Evolutionary conservation across 2,888 invertebrate genomes (phyloP).

Genomic region (Eustalomyia histrio): DNA sequence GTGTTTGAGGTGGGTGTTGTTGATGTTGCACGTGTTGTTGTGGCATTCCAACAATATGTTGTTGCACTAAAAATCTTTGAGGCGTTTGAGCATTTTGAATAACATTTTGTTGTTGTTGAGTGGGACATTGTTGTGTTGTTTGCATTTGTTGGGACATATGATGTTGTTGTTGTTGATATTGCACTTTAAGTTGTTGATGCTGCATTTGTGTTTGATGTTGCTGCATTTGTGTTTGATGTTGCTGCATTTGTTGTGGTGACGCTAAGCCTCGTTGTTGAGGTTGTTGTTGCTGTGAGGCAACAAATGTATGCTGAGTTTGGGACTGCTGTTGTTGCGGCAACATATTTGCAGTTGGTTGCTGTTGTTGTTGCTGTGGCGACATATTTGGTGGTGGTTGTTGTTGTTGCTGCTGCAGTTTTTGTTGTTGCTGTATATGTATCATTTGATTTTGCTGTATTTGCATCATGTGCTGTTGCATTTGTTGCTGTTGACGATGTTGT

Average conservation of each 20-base stretch:
- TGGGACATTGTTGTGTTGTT: conserved; percentile 43
- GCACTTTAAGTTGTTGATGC: conserved; percentile 51
- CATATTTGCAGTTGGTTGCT: conserved; percentile 11
- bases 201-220: conserved; percentile 55
- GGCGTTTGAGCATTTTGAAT: conserved; percentile 73
- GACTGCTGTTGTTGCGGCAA: conserved; percentile 66
- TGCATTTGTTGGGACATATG: conserved; percentile 38
- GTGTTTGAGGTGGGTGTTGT: conserved; percentile 46
- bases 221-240: conserved; percentile 54
- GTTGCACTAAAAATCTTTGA: conserved; percentile 72
- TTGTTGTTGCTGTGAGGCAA: conserved; percentile 67
- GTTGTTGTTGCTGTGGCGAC: conserved; percentile 62
- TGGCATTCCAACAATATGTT: conserved; percentile 70
- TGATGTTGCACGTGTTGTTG: conserved; percentile 24
- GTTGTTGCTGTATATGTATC: conserved; percentile 59
- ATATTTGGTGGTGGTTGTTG: conserved; percentile 57
- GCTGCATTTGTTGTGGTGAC: conserved; percentile 63
- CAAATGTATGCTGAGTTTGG: conserved; percentile 62
- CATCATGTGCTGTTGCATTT: conserved; percentile 58
- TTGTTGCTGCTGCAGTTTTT: conserved; percentile 62
- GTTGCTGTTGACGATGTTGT: conserved; percentile 65
- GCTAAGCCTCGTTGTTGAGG: conserved; percentile 68
- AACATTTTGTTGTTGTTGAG: conserved; percentile 68
- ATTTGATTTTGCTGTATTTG: conserved; percentile 68
- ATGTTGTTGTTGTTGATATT: conserved; percentile 65